Base-by-base conservation (phyloP, 2,797 vertebrate species). In the Capromys pilorides region DNA sequence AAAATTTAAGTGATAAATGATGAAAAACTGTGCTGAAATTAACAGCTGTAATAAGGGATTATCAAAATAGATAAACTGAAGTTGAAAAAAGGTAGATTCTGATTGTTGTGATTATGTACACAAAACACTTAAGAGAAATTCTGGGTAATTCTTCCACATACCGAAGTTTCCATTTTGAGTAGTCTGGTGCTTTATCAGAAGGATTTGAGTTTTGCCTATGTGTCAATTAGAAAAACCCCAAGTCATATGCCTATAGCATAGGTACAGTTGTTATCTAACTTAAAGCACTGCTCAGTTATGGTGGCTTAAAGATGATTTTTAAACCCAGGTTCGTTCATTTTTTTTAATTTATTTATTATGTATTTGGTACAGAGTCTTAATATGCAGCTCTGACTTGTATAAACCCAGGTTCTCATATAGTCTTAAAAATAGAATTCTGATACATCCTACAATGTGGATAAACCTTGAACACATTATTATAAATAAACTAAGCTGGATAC, bases 1-100 rank as follows among this genome's bases (percentile, higher is more conserved):
- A 66, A 94, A 87, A 66, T 77, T 90, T 92, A 96, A 81, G 49
- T 91, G 49, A 45, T 92, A 96, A 81, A 41, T 91, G 49, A 45
- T 61, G 4, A 94, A 12, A 96, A 88, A 79, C 11, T 78, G 5
- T 90, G 69, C 59, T 93, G 24, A 86, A 92, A 66, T 78, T 26
- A 92, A 79, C 24, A 36, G 0, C 51, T 57, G 2, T 91, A 54
- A 67, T 33, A 84, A 85, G 71, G 18, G 21, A 86, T 86, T 79
- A 92, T 51, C 14, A 88, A 85, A 90, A 82, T 59, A 96, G 64
- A 57, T 81, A 71, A 90, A 51, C 22, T 36, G 14, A 94, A 21
- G 54, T 26, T 92, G 31, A 84, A 82, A 69, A 90, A 90, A 36
- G 57, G 36, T 66, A 45, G n/a, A 2, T 3, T 6, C 84, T 54